Conservation (phyloP, 2,888 invertebrate species). For the Andrena bucephala region DNA sequence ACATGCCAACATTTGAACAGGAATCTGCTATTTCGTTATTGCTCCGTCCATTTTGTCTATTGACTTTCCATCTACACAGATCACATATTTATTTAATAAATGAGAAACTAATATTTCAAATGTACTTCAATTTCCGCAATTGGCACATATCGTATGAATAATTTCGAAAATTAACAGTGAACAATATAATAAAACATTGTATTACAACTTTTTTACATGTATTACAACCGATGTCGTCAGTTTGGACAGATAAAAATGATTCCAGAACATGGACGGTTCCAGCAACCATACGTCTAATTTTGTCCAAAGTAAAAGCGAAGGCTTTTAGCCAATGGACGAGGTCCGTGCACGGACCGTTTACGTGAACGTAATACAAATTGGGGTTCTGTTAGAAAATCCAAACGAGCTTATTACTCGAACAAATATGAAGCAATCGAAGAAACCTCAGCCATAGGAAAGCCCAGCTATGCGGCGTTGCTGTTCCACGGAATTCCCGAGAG, state of each 20-base stretch:
- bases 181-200: not conserved
- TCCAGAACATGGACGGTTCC: not conserved
- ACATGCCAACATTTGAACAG: not conserved
- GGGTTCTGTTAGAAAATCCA: not conserved
- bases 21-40: conserved; percentile 21
- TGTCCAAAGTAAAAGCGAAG: not conserved
- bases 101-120: conserved; percentile 3
- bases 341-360: too few species aligned
- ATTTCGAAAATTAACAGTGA: not conserved
- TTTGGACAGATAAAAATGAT: not conserved
- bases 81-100: conserved; percentile 5
- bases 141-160: not conserved
- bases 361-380: not conserved
- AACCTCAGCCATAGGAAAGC: not conserved
- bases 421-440: not conserved
- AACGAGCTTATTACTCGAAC: not conserved
- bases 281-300: not conserved
- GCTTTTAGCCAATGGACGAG: not conserved
- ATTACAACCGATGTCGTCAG: not conserved
- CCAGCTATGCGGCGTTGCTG: not conserved
- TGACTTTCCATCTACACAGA: conserved; percentile 14
- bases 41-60: conserved; percentile 1
- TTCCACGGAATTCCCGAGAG: not conserved
- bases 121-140: not conserved
- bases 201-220: not conserved